Evolutionary conservation across 2,113 vertebrate species (phyloP).

Genomic region (Patagioenas fasciata): DNA sequence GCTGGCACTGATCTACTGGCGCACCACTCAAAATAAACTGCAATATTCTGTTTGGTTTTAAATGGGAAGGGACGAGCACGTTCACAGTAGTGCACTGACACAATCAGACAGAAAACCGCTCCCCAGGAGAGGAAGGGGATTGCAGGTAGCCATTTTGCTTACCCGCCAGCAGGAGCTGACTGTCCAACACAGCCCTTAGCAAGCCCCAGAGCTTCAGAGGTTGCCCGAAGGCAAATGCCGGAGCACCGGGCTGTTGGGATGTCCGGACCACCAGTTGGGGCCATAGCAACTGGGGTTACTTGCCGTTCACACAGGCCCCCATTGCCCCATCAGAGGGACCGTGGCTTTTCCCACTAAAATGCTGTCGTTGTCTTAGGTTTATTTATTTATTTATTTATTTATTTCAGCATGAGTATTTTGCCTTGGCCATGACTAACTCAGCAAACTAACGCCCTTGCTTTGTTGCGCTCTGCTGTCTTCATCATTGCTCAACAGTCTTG

Average conservation of each 20-base stretch:
- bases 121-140: not conserved
- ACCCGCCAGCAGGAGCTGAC: not conserved
- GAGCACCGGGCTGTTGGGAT: not conserved
- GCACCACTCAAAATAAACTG: rapidly evolving
- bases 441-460: rapidly evolving
- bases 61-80: no score
- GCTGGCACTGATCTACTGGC: rapidly evolving
- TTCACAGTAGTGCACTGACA: not conserved
- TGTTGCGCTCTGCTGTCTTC: rapidly evolving
- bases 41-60: not conserved
- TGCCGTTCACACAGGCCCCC: no score
- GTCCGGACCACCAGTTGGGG: no score
- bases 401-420: not conserved
- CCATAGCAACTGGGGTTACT: no score
- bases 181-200: not conserved
- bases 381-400: not conserved
- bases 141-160: not conserved
- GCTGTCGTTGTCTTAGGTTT: no score
- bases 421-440: not conserved
- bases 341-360: no score
- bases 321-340: no score
- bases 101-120: not conserved
- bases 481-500: not conserved
- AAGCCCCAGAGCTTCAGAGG: not conserved
- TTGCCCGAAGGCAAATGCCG: rapidly evolving